Conservation (phyloP, 2,797 vertebrate genomes). For the Catharus ustulatus region DNA sequence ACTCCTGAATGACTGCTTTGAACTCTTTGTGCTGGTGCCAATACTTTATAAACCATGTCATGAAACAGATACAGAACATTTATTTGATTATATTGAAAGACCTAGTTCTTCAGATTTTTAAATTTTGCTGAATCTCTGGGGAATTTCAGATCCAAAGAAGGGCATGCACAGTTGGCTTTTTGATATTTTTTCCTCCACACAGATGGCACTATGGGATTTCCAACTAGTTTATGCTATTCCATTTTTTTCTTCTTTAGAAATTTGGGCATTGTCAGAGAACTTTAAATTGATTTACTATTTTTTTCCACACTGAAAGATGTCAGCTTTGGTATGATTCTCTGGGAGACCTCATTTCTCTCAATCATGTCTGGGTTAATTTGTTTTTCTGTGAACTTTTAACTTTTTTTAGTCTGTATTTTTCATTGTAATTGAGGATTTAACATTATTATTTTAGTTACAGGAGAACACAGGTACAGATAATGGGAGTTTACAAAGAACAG, state of each 20-base stretch:
- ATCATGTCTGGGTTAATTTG: background rate
- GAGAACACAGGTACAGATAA: constrained; percentile 14
- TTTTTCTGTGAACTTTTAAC: background rate
- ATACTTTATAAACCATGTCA: constrained; percentile 6
- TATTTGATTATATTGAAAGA: constrained; percentile 10
- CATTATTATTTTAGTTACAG: background rate
- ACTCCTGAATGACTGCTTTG: constrained; percentile 13
- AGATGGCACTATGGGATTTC: constrained; percentile 3
- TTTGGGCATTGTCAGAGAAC: background rate
- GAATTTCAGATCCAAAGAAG: constrained; percentile 52
- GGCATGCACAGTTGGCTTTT: constrained; percentile 1
- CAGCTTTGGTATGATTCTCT: background rate
- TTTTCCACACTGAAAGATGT: background rate
- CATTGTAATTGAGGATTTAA: constrained; percentile 14
- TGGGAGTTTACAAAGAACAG: constrained; percentile 54
- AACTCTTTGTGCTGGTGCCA: constrained; percentile 41
- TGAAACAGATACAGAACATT: background rate
- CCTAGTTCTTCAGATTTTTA: constrained; percentile 7
- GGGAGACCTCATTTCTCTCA: constrained; percentile 25
- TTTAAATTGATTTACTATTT: background rate
- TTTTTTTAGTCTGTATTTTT: constrained; percentile 9
- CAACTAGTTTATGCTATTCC: constrained; percentile 28
- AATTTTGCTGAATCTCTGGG: constrained; percentile 18
- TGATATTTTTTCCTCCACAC: background rate
- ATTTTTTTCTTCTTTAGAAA: background rate